phyloP scores from a whole-genome alignment of 2,113 vertebrate species.

The Platycercus adscitus region DNA sequence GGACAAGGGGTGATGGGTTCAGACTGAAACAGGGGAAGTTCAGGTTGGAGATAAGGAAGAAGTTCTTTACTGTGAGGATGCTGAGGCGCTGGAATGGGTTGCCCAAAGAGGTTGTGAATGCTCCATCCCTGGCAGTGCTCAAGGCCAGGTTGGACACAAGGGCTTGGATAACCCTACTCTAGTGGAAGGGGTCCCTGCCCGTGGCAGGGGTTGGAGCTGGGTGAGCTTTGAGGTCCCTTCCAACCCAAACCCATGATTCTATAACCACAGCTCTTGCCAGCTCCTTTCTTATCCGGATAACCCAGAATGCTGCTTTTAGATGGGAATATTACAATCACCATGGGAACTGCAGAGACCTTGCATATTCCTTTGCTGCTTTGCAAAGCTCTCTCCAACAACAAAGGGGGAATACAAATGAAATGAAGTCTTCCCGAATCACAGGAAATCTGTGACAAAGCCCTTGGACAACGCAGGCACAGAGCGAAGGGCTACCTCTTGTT shows the following conservation, averaged over 20 bases:
- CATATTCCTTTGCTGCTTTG: not conserved
- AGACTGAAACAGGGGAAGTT: too few relatives aligned
- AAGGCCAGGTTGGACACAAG: too few relatives aligned
- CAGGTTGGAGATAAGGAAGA: too few relatives aligned
- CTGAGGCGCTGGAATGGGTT: too few relatives aligned
- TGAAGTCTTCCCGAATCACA: rapidly evolving
- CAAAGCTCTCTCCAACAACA: not conserved
- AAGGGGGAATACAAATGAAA: not conserved
- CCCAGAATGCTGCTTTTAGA: not conserved
- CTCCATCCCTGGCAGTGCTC: too few relatives aligned
- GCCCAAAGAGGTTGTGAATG: too few relatives aligned
- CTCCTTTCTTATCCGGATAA: not conserved
- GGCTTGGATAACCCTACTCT: not conserved
- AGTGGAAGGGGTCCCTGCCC: not conserved
- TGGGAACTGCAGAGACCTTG: not conserved
- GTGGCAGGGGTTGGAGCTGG: not conserved
- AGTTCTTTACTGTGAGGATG: too few relatives aligned
- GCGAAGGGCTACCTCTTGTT: rapidly evolving
- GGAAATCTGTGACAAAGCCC: not conserved
- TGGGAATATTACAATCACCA: not conserved
- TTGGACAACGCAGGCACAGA: not conserved
- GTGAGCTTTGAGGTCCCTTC: not conserved
- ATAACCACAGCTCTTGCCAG: not conserved
- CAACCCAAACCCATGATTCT: not conserved
- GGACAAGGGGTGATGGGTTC: too few relatives aligned